phyloP scores from a whole-genome alignment of 1,140 invertebrate species.

The Ditylenchus dipsaci region DNA sequence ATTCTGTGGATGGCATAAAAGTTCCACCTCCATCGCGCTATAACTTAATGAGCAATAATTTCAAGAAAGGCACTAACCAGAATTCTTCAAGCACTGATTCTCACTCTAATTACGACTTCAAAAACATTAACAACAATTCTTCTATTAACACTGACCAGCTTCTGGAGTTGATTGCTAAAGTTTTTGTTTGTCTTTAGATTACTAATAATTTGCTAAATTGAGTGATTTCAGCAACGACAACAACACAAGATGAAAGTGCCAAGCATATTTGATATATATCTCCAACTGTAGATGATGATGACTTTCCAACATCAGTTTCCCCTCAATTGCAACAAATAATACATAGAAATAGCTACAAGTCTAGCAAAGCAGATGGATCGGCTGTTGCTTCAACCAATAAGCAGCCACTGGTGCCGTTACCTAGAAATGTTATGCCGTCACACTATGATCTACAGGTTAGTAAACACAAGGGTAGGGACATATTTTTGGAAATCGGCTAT shows the following conservation, averaged over 20 bases:
- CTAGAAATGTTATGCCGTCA: conserved; percentile 32
- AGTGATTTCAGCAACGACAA: conserved; percentile 1
- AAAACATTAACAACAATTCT: conserved; percentile 3
- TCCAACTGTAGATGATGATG: conserved; percentile 15
- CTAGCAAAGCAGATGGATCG: not conserved
- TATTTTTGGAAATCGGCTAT: conserved; percentile 1
- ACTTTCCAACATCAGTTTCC: not conserved
- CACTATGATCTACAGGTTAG: conserved; percentile 53
- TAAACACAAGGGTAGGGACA: not conserved
- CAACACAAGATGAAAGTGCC: not conserved
- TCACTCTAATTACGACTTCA: not conserved
- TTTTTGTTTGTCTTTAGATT: not conserved
- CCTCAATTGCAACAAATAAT: not conserved
- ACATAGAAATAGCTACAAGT: not conserved
- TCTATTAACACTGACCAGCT: not conserved
- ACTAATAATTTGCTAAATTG: not conserved
- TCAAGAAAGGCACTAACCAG: not conserved
- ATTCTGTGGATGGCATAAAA: conserved; percentile 1
- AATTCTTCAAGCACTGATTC: not conserved
- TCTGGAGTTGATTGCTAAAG: not conserved
- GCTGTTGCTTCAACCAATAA: not conserved
- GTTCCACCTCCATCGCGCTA: not conserved
- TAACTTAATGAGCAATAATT: conserved; percentile 13
- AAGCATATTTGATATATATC: conserved; percentile 33
- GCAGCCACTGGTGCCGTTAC: conserved; percentile 19